These are phyloP conservation scores for Drosophila testacea DNA, from an alignment of 2,888 invertebrate genomes.

Conservation along the genomic window DNA sequence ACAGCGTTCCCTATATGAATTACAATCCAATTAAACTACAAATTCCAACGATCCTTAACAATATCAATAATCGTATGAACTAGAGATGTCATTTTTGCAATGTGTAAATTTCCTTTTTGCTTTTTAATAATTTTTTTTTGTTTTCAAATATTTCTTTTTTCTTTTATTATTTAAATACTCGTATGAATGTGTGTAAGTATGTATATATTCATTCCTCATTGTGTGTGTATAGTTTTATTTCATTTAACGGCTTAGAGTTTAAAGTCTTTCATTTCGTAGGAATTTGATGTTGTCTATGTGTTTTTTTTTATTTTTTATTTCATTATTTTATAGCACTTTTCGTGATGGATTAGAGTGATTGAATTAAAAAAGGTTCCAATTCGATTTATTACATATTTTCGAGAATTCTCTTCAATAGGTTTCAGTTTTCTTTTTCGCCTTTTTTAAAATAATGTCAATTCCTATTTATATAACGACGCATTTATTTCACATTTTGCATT, in stretches of 20 bases:
- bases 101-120: slow-evolving; percentile 62
- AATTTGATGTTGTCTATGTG: slow-evolving; percentile 80
- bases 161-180: slow-evolving; percentile 25
- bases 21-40: slow-evolving; percentile 75
- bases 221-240: slow-evolving; percentile 60
- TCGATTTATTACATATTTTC: slow-evolving; percentile 39
- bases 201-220: slow-evolving; percentile 27
- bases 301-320: slow-evolving; percentile 41
- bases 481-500: slow-evolving; percentile 42
- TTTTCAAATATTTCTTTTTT: slow-evolving; percentile 4
- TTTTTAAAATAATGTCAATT: slow-evolving; percentile 72
- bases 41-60: slow-evolving; percentile 79
- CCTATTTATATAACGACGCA: slow-evolving; percentile 73
- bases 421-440: slow-evolving; percentile 23
- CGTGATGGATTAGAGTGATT: slow-evolving; percentile 61
- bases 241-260: slow-evolving; percentile 75
- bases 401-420: slow-evolving; percentile 51
- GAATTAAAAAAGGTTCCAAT: slow-evolving; percentile 59
- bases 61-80: slow-evolving; percentile 59
- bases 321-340: slow-evolving; percentile 63
- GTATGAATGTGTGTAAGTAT: slow-evolving; percentile 30
- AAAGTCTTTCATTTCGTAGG: slow-evolving; percentile 85
- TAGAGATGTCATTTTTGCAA: slow-evolving; percentile 65
- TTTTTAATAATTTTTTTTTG: slow-evolving; percentile 9
- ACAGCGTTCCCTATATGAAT: slow-evolving; percentile 73